Conservation (phyloP, 1,140 invertebrate species). For the Lordiphosa stackelbergi region DNA sequence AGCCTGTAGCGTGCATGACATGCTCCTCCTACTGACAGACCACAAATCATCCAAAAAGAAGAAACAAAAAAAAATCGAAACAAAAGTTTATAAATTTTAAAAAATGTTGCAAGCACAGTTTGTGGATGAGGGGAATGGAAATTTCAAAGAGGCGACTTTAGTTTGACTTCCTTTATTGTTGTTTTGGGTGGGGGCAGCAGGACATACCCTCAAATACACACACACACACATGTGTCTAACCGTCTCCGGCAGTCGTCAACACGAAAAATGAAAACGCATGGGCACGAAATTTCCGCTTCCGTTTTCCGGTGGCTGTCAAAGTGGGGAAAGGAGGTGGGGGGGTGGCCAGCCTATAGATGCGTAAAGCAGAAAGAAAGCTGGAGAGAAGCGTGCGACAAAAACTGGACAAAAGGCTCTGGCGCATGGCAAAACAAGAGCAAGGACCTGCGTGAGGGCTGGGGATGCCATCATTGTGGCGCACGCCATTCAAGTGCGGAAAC, state of each 20-base stretch:
- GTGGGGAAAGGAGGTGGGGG: conserved; percentile 25
- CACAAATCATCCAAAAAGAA: conserved; percentile 55
- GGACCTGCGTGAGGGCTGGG: too few species aligned
- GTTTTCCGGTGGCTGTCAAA: conserved; percentile 66
- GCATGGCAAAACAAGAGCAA: conserved; percentile 53
- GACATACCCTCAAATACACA: not conserved
- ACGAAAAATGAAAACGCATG: conserved; percentile 72
- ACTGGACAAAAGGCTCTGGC: conserved; percentile 58
- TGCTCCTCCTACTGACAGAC: conserved; percentile 28
- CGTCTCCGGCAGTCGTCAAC: conserved; percentile 48
- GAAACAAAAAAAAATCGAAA: conserved; percentile 39
- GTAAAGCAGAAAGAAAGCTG: conserved; percentile 32
- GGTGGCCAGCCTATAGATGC: conserved; percentile 49
- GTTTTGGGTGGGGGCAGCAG: not conserved
- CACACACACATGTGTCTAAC: conserved; percentile 14
- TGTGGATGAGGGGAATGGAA: conserved; percentile 9
- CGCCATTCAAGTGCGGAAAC: conserved; percentile 71
- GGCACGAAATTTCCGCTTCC: conserved; percentile 73
- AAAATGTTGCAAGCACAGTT: conserved; percentile 24
- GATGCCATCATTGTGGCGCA: conserved; percentile 55
- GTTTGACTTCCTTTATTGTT: conserved; percentile 11
- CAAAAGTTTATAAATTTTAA: conserved; percentile 57
- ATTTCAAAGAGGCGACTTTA: conserved; percentile 19
- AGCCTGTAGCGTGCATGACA: conserved; percentile 7
- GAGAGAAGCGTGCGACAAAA: conserved; percentile 47